phyloP scores from a whole-genome alignment of 1,140 invertebrate genomes.

The Dysdera silvatica region DNA sequence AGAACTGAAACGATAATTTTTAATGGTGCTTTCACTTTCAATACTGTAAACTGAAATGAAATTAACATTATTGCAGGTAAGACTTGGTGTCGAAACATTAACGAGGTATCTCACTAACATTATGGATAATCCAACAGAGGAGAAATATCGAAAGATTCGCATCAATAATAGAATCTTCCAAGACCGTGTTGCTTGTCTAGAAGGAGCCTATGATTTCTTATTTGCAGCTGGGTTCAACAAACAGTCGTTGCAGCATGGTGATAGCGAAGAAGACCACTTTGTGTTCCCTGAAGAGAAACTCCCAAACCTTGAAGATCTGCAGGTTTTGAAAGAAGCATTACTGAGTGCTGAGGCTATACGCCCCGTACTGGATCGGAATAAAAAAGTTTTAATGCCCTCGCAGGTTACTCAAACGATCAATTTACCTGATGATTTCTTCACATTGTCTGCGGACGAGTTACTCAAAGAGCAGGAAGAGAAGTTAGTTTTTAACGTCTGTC shows the following conservation, averaged over 20 bases:
- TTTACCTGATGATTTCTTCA: conserved; percentile 74
- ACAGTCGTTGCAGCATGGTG: conserved; percentile 50
- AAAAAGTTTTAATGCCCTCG: conserved; percentile 72
- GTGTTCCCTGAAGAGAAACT: conserved; percentile 54
- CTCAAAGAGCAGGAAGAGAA: conserved; percentile 70
- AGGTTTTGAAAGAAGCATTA: conserved; percentile 64
- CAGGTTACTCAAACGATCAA: conserved; percentile 58
- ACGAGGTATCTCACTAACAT: conserved; percentile 87
- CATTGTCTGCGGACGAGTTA: conserved; percentile 66
- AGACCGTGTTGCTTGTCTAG: conserved; percentile 69
- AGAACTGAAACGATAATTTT: too few species aligned
- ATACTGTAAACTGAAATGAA: too few species aligned
- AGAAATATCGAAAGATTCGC: conserved; percentile 84
- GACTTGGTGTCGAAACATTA: conserved; percentile 64
- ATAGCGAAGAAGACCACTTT: conserved; percentile 48
- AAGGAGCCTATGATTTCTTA: conserved; percentile 73
- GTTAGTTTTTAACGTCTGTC: conserved; percentile 47
- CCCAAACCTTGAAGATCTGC: conserved; percentile 49
- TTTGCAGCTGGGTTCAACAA: conserved; percentile 68
- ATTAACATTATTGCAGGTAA: conserved; percentile 41
- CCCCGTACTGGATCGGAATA: conserved; percentile 71
- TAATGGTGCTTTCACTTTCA: too few species aligned
- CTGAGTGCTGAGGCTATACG: conserved; percentile 67
- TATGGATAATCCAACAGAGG: conserved; percentile 69
- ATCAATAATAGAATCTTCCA: conserved; percentile 68